These are phyloP conservation scores for Anolis apletophallus DNA, from an alignment of 2,797 vertebrate genomes.

Conservation along the genomic window DNA sequence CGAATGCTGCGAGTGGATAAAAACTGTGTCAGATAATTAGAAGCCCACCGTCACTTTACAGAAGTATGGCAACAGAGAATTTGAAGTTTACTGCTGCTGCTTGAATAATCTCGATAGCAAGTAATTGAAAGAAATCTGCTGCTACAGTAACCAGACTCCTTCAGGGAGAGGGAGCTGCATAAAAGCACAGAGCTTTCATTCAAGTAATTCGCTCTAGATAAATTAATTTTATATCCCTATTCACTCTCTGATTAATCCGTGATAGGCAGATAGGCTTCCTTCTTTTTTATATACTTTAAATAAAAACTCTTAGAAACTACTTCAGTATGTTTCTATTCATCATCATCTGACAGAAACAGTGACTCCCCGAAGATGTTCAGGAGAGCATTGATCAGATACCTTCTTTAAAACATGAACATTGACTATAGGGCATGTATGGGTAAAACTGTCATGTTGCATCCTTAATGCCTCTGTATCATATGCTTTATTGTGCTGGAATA, in stretches of 20 bases:
- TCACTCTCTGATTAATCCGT: constrained; percentile 50
- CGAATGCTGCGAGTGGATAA: constrained; percentile 1
- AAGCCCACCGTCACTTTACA: neutral
- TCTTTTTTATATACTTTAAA: constrained; percentile 59
- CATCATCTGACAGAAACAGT: constrained; percentile 3
- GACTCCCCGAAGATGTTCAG: neutral
- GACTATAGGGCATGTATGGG: neutral
- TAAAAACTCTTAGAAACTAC: constrained; percentile 43
- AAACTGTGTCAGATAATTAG: constrained; percentile 21
- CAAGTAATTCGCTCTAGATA: constrained; percentile 59
- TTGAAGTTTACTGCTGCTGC: constrained; percentile 53
- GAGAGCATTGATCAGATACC: neutral
- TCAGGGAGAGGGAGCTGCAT: constrained; percentile 42
- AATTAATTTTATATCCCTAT: constrained; percentile 65
- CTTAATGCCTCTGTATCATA: neutral
- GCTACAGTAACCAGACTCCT: constrained; percentile 48
- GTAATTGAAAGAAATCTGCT: constrained; percentile 37
- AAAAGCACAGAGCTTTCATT: constrained; percentile 62
- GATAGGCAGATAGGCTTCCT: constrained; percentile 32
- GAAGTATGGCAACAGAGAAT: constrained; percentile 32
- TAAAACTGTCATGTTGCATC: neutral
- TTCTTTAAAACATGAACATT: neutral
- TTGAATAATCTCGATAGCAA: constrained; percentile 35
- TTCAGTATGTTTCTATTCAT: constrained; percentile 26
- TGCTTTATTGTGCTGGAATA: neutral